phyloP scores from a whole-genome alignment of 2,888 invertebrate species.

The Tenthredo mesomela region DNA sequence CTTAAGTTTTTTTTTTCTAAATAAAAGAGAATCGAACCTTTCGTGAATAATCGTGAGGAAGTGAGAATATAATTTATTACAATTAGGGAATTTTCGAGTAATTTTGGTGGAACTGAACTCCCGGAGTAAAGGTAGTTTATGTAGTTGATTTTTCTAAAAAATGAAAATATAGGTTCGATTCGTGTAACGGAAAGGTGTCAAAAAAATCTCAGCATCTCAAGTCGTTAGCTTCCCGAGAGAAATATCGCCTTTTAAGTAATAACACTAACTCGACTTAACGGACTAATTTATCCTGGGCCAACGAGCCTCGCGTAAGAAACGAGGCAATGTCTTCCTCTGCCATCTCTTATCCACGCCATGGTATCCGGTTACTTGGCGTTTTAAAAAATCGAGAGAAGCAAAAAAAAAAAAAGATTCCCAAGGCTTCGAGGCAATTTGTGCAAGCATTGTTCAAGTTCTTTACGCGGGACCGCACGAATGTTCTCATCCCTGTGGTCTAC shows the following conservation, averaged over 20 bases:
- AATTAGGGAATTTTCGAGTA: background rate
- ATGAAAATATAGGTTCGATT: background rate
- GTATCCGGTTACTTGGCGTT: constrained; percentile 49
- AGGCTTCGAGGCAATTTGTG: constrained; percentile 36
- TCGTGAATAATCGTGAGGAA: background rate
- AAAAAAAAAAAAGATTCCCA: constrained; percentile 18
- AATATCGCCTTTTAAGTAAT: constrained; percentile 25
- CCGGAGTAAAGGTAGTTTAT: too few species aligned
- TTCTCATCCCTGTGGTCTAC: background rate
- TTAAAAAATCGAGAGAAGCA: constrained; percentile 34
- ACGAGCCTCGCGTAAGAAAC: constrained; percentile 34
- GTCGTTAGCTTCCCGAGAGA: background rate
- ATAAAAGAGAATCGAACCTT: background rate
- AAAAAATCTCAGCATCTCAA: constrained; percentile 15
- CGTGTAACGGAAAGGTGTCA: background rate
- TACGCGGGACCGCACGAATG: constrained; percentile 21
- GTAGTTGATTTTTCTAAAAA: background rate
- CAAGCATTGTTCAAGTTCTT: constrained; percentile 45
- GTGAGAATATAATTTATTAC: background rate
- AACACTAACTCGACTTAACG: constrained; percentile 47
- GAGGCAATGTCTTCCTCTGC: constrained; percentile 26
- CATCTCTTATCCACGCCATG: constrained; percentile 16
- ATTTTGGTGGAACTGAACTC: background rate
- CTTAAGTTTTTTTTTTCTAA: background rate
- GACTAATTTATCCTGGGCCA: constrained; percentile 35